Conservation (phyloP, 2,888 invertebrate genomes). For the Cephonodes hylas region DNA sequence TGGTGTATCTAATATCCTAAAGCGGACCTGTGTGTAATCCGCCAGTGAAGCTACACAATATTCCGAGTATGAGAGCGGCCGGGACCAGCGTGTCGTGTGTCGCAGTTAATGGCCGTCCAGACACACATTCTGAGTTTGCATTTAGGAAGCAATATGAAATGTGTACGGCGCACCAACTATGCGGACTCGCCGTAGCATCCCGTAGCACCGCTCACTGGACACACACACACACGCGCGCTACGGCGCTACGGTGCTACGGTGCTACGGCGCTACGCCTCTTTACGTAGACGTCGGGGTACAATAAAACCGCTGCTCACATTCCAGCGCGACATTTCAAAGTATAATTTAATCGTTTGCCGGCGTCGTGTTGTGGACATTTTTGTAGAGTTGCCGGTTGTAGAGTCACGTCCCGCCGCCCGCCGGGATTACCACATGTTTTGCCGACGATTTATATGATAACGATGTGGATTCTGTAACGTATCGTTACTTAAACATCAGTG, state of each 20-base stretch:
- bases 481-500: too few species aligned
- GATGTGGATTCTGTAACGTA: too few species aligned
- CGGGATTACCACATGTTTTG: not conserved
- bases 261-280: not conserved
- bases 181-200: not conserved
- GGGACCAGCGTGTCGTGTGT: not conserved
- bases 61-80: not conserved
- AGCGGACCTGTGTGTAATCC: not conserved
- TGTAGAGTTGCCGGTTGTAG: not conserved
- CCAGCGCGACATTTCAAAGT: not conserved
- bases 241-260: too few species aligned
- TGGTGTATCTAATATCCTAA: not conserved
- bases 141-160: not conserved
- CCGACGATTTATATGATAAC: not conserved
- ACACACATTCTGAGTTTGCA: not conserved
- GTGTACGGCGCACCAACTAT: not conserved
- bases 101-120: not conserved
- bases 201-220: not conserved
- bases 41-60: not conserved
- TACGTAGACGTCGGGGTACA: not conserved
- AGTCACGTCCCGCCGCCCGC: not conserved
- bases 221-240: not conserved
- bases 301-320: not conserved
- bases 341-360: slow-evolving; percentile 2
- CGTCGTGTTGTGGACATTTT: not conserved